Conservation (phyloP, 30 jellyfish, hydroid and myxozoan genomes). For the Cassiopea andromeda region DNA sequence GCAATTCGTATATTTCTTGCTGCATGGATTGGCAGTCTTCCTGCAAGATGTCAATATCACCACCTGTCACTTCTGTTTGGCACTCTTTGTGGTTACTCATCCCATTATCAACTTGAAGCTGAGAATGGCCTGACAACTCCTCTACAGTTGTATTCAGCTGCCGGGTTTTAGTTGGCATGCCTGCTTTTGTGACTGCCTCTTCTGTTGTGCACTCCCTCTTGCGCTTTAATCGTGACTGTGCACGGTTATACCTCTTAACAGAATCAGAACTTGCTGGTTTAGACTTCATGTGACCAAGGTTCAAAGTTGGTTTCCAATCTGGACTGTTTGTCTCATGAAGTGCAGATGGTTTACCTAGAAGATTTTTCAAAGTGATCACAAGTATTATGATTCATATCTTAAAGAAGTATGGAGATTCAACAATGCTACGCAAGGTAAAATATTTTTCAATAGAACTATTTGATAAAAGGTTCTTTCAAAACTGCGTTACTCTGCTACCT, state of each 20-base stretch:
- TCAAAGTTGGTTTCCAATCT: constrained; percentile 15
- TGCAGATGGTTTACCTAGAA: constrained; percentile 17
- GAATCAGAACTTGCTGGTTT: background rate
- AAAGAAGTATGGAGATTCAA: background rate
- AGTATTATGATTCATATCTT: too few relatives aligned
- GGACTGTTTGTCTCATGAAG: constrained; percentile 7
- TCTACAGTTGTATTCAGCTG: background rate
- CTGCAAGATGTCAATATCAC: constrained; percentile 14
- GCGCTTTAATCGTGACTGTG: constrained; percentile 11
- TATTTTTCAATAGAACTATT: too few relatives aligned
- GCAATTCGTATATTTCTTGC: background rate
- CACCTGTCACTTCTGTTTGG: background rate
- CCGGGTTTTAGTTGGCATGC: background rate
- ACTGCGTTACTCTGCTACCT: too few relatives aligned
- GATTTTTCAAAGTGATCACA: background rate
- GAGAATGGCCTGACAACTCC: background rate
- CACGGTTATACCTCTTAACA: constrained; percentile 2
- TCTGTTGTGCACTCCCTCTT: background rate
- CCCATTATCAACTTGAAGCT: too few relatives aligned
- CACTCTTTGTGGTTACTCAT: background rate
- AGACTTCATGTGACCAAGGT: constrained; percentile 10
- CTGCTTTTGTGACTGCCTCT: background rate
- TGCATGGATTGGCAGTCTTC: background rate
- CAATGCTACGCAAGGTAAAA: background rate
- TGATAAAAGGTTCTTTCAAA: too few relatives aligned